Base-by-base conservation (phyloP, 2,113 vertebrate genomes). In the Cromileptes altivelis region DNA sequence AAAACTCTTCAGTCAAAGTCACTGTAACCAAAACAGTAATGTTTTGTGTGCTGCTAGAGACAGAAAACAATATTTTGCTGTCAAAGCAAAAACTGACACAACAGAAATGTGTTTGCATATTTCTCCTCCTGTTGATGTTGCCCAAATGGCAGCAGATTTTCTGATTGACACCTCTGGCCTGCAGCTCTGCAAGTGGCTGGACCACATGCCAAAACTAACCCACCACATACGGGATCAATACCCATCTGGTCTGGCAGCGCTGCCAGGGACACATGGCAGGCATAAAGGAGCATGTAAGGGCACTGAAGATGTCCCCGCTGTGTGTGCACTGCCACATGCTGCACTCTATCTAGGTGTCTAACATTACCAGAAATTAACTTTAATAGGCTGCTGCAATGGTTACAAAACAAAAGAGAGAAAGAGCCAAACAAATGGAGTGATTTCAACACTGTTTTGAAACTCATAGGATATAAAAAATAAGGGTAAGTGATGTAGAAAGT, bases 201-300 rank as follows among this genome's bases (percentile, higher is more conserved):
- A 47, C 9, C 37, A 49, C 50, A 52, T n/a, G 55, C n/a, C 55
- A 33, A 55, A 30, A 52, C 47, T 57, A 52, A 65, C 42, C 50
- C 6, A 8, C 23, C 37, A 78, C 61, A 55, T 25, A 45, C 7
- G 3, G 73, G 87, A 85, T 91, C 85, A 75, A 82, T 86, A 82
- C 25, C 84, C 76, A 82, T 89, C 63, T 78, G 68, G 40, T 79
- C 50, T 63, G 79, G 42, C 42, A 17, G 21, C 65, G 19, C 21
- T 37, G 62, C 12, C 58, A 64, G n/a, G 17, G 49, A 60, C 13
- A 37, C 65, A 70, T 23, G 15, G 56, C 30, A 60, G 33, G 27
- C 27, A 63, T 37, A 49, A 56, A 57, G 68, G 30, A 67, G n/a
- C 37, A 58, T 40, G 68, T 52, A 27, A 12, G 37, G 21, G 21